Evolutionary conservation across 1,140 invertebrate species (phyloP).

Genomic region (Agrilus planipennis): DNA sequence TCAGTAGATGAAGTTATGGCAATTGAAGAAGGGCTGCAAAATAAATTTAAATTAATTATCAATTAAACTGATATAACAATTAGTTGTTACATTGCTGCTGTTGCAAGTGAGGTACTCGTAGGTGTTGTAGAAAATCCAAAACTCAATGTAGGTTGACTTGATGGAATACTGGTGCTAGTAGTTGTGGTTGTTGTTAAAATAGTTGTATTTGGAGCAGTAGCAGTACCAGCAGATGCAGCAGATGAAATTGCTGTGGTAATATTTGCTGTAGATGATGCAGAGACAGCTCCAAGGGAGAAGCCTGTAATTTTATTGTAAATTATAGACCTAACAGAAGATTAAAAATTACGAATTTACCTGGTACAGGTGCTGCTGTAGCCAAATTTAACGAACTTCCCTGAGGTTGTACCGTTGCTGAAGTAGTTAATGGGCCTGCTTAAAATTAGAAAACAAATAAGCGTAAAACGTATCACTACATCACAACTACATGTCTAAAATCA

Average conservation of each 20-base stretch:
- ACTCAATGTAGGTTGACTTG: constrained; percentile 8
- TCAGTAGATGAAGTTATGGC: constrained; percentile 4
- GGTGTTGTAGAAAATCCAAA: constrained; percentile 9
- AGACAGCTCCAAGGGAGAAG: not conserved
- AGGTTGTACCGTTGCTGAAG: not conserved
- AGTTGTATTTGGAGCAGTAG: constrained; percentile 2
- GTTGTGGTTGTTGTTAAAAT: constrained; percentile 12
- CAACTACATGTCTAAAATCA: not conserved
- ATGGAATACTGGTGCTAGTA: constrained; percentile 15
- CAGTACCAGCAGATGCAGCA: not conserved
- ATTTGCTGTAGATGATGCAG: constrained; percentile 1
- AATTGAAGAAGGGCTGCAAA: not conserved
- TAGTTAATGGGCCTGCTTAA: not conserved
- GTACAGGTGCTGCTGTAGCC: not conserved
- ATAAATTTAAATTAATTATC: not conserved
- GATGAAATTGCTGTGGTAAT: too few species aligned
- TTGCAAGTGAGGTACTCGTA: constrained; percentile 9
- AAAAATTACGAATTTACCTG: not conserved
- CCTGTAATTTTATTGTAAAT: too few species aligned
- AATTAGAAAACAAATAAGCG: too few species aligned
- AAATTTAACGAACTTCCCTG: not conserved
- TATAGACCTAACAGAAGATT: constrained; percentile 1
- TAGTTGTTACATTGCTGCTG: not conserved
- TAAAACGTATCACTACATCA: too few species aligned
- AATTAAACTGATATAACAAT: not conserved